Conservation (phyloP, 2,113 vertebrate species). For the Pachyramphus minor region DNA sequence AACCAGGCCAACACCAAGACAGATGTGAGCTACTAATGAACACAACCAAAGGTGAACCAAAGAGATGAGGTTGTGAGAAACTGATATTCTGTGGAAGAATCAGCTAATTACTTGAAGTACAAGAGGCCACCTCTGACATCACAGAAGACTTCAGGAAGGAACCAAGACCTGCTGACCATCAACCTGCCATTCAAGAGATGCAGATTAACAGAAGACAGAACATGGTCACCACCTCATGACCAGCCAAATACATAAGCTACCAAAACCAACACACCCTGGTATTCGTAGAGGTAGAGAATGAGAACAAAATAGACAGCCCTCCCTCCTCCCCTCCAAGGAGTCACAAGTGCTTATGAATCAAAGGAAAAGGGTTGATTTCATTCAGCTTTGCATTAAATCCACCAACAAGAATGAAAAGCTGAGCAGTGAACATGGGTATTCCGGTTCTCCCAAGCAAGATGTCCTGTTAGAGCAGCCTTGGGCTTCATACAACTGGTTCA, state of each 20-base stretch:
- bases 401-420: not conserved
- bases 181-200: not conserved
- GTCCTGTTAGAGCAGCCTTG: not conserved
- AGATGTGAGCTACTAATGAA: not conserved
- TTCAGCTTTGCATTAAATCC: not conserved
- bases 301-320: not conserved
- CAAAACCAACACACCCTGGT: not conserved
- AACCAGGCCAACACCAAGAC: not conserved
- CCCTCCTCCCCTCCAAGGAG: not conserved
- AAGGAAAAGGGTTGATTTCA: not conserved
- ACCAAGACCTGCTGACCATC: not conserved
- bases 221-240: not conserved
- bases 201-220: not conserved
- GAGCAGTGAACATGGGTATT: not conserved
- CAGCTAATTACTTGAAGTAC: not conserved
- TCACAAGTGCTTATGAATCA: not conserved
- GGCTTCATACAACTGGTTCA: not conserved
- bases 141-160: not conserved
- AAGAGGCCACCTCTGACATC: not conserved
- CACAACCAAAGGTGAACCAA: not conserved
- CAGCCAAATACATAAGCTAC: not conserved
- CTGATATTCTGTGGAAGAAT: not conserved
- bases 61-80: not conserved
- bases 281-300: not conserved
- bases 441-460: not conserved